A percentile compares a stretch with the other conserved stretches of the same genome.
phyloP scores from a whole-genome alignment of 2,888 invertebrate genomes.

The Gymnoscelis rufifasciata region DNA sequence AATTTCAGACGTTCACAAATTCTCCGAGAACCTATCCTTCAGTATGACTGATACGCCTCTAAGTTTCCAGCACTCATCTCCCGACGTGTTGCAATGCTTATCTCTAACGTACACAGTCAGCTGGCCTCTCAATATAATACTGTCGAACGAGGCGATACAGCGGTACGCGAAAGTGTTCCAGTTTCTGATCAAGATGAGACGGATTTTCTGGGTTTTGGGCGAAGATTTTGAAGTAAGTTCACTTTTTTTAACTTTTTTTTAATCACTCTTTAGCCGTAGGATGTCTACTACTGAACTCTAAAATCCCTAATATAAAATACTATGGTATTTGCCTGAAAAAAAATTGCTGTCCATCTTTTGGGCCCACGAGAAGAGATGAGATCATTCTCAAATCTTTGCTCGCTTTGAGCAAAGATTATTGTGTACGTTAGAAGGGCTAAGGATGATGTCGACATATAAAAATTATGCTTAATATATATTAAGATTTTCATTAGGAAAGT shows the following conservation, averaged over 20 bases:
- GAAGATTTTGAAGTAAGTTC: constrained; percentile 80
- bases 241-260: constrained; percentile 2
- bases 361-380: too few species aligned
- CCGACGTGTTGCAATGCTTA: constrained; percentile 83
- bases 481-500: too few species aligned
- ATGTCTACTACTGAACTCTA: too few species aligned
- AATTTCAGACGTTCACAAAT: constrained; percentile 78
- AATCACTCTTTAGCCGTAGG: too few species aligned
- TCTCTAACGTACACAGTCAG: constrained; percentile 83
- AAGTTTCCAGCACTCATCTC: constrained; percentile 81
- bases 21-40: constrained; percentile 81
- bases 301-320: too few species aligned
- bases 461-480: too few species aligned
- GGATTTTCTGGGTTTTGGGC: constrained; percentile 87
- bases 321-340: too few species aligned
- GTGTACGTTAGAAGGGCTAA: too few species aligned
- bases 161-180: constrained; percentile 87
- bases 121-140: constrained; percentile 89
- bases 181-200: constrained; percentile 85
- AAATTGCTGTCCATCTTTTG: too few species aligned
- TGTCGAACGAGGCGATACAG: constrained; percentile 83
- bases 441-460: too few species aligned
- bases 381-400: too few species aligned
- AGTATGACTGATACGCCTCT: constrained; percentile 80
- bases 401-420: too few species aligned